A percentile compares a stretch with the other conserved stretches of the same genome.
These are phyloP conservation scores for Drosophila virilis DNA, from an alignment of 1,140 invertebrate genomes.

Conservation along the genomic window DNA sequence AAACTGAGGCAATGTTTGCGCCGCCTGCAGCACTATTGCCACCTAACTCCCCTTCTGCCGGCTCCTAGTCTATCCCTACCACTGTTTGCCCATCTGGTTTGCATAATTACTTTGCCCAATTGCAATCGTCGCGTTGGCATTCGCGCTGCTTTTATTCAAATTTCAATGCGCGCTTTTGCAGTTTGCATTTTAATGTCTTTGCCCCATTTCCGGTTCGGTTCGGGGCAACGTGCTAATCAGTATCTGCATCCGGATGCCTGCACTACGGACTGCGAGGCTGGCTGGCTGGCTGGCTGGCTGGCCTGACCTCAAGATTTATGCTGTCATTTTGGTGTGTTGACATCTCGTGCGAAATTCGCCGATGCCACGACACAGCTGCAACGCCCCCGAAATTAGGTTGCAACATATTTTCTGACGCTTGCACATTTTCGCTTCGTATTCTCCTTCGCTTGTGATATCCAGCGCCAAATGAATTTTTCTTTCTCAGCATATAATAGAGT, in stretches of 20 bases:
- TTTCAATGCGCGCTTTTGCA: constrained; percentile 36
- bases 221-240: constrained; percentile 34
- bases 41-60: background rate
- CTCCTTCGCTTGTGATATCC: background rate
- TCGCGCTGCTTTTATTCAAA: constrained; percentile 41
- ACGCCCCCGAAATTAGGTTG: constrained; percentile 40
- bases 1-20: constrained; percentile 29
- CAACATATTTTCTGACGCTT: background rate
- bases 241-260: constrained; percentile 23
- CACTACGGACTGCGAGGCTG: constrained; percentile 10
- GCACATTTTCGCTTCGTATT: constrained; percentile 4
- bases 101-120: constrained; percentile 49
- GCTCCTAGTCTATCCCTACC: background rate
- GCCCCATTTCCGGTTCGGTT: constrained; percentile 23
- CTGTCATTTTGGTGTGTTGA: constrained; percentile 42
- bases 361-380: constrained; percentile 25
- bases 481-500: background rate
- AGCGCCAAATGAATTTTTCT: background rate
- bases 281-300: constrained; percentile 14
- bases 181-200: constrained; percentile 47
- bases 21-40: constrained; percentile 2
- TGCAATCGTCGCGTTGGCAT: constrained; percentile 33
- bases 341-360: constrained; percentile 46
- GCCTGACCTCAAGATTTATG: constrained; percentile 47
- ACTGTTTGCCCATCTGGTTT: constrained; percentile 18